These are phyloP conservation scores for Phymastichus coffea DNA, from an alignment of 1,140 invertebrate genomes.

Conservation along the genomic window DNA sequence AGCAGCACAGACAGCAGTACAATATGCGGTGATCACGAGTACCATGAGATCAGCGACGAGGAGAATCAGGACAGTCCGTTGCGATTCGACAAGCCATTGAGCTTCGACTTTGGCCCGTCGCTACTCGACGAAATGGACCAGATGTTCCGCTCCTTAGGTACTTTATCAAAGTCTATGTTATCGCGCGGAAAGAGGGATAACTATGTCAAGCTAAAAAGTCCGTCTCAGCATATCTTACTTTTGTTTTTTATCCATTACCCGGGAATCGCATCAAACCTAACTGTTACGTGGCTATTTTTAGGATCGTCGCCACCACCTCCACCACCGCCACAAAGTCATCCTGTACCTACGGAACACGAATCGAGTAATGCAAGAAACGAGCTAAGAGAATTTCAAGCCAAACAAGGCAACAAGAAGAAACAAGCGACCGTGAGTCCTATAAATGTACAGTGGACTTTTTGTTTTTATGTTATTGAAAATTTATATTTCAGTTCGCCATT, in stretches of 20 bases:
- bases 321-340: slow-evolving; percentile 45
- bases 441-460: slow-evolving; percentile 51
- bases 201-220: no score
- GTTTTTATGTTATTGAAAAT: slow-evolving; percentile 28
- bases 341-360: slow-evolving; percentile 64
- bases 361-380: slow-evolving; percentile 72
- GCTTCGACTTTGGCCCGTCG: slow-evolving; percentile 89
- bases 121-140: slow-evolving; percentile 94
- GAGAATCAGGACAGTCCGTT: slow-evolving; percentile 62
- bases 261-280: no score
- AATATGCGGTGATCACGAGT: slow-evolving; percentile 70
- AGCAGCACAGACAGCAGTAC: slow-evolving; percentile 39
- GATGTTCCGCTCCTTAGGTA: slow-evolving; percentile 78
- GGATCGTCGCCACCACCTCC: slow-evolving; percentile 50
- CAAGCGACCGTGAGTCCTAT: slow-evolving; percentile 67
- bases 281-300: no score
- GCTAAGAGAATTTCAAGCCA: slow-evolving; percentile 69
- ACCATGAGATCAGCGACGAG: slow-evolving; percentile 91
- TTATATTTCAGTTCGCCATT: slow-evolving; percentile 32
- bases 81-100: slow-evolving; percentile 54
- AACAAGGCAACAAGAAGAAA: slow-evolving; percentile 67
- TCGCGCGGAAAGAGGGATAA: no score
- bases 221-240: no score
- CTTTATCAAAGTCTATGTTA: no score
- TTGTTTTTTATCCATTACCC: no score